Conservation (phyloP, 2,113 vertebrate species). For the Sminthopsis crassicaudata region DNA sequence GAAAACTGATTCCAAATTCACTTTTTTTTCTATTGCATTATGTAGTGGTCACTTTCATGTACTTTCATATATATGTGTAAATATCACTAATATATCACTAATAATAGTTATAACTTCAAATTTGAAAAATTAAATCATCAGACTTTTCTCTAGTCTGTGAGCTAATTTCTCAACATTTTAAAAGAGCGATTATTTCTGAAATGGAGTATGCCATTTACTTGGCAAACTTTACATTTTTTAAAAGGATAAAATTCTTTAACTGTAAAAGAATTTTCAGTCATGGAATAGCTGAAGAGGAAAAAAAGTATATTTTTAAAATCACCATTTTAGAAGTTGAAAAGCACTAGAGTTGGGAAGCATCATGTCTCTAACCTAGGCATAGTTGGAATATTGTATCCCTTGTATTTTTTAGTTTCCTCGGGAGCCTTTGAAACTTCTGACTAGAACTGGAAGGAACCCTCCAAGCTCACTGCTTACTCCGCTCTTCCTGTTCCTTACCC, state of each 20-base stretch:
- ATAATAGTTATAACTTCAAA: not conserved
- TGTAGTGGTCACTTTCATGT: not conserved
- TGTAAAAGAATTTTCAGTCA: not conserved
- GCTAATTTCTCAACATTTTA: not conserved
- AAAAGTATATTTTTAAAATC: not conserved
- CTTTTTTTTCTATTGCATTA: not conserved
- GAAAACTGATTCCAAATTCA: not conserved
- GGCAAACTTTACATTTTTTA: not conserved
- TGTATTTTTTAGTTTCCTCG: not conserved
- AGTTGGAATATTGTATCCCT: not conserved
- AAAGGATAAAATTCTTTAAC: not conserved
- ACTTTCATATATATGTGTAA: not conserved
- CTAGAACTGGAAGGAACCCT: not conserved
- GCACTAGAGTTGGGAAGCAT: not conserved
- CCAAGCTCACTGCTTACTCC: not conserved
- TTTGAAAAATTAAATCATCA: not conserved
- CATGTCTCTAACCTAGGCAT: not conserved
- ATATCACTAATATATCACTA: not conserved
- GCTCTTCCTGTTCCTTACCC: not conserved
- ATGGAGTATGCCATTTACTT: not conserved
- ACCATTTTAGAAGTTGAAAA: not conserved
- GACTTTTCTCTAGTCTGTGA: not conserved
- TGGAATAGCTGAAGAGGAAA: not conserved
- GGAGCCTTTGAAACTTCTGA: not conserved
- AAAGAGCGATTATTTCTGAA: not conserved